Base-by-base conservation (phyloP, 2,888 invertebrate species). In the Cerceris rybyensis region DNA sequence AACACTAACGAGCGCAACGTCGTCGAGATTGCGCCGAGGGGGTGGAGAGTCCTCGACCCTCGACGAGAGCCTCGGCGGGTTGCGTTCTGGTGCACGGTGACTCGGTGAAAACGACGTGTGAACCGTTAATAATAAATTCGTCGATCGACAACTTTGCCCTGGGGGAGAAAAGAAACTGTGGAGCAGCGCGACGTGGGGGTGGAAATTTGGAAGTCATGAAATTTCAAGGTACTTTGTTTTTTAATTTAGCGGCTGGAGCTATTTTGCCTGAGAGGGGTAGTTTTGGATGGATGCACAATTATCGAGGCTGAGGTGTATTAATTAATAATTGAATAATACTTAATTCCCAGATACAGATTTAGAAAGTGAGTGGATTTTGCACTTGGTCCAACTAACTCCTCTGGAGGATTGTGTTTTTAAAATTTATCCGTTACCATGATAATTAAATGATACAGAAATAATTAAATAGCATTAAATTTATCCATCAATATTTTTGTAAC, bases 1-100 rank as follows among this genome's bases (percentile, higher is more conserved):
- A 52, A 57, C 67, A 49, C 70, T 79, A 81, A 80, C 70, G 75
- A 81, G 76, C 70, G 64, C 49, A 28, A 57, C 72, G 70, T 43
- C 57, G 54, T 42, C 65, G 80, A 69, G 75, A 75, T 80, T 69
- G 63, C 71, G 42, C n/a, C 17, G 8, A 11, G 54, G 66, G 57
- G 39, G 57, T 57, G 28, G 57, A 57, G 13, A 41, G 28, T 28
- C 28, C 28, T 28, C 28, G 28, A 28, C 28, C 28, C 28, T 28
- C 28, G 2, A 43, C 65, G 43, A 65, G 64, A 64, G 28, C 59
- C 46, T 13, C 64, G 61, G 43, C 46, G 16, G 69, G 16, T 58
- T 11, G 63, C 52, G 50, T 55, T 43, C 68, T 58, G 58, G 28
- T 55, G 54, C 55, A 55, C 70, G 72, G 71, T 82, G 81, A 82